These are phyloP conservation scores for Tautogolabrus adspersus DNA, from an alignment of 2,113 vertebrate species.

Conservation along the genomic window DNA sequence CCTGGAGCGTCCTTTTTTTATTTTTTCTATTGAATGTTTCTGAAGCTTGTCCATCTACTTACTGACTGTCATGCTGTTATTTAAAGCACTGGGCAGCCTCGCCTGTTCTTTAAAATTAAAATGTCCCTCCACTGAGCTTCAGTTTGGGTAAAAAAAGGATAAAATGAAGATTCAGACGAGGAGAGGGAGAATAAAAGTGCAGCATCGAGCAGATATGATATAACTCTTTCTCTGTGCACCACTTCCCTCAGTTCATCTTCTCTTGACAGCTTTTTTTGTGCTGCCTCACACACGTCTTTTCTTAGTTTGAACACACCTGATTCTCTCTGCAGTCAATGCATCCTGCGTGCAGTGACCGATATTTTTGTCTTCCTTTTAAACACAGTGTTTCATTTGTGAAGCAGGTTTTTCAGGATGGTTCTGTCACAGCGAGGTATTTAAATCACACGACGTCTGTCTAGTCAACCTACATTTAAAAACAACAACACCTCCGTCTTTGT, in stretches of 20 bases:
- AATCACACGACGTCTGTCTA: neutral
- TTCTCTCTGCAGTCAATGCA: neutral
- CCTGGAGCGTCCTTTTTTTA: constrained; percentile 7
- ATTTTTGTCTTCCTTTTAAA: neutral
- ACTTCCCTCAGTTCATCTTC: constrained; percentile 26
- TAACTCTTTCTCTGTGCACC: constrained; percentile 11
- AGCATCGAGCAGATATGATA: constrained; percentile 16
- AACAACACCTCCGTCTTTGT: too few species aligned
- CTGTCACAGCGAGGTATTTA: constrained; percentile 4
- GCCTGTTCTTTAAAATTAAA: constrained; percentile 24
- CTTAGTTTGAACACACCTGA: constrained; percentile 4
- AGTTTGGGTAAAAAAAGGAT: neutral
- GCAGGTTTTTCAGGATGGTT: neutral
- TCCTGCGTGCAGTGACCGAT: neutral
- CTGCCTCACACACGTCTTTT: neutral
- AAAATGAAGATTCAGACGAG: constrained; percentile 19
- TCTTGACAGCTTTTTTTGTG: constrained; percentile 3
- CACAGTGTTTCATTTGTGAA: neutral
- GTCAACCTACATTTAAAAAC: neutral
- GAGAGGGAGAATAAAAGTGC: constrained; percentile 20
- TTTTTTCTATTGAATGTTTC: neutral
- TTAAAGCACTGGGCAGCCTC: constrained; percentile 19
- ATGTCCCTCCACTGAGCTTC: neutral
- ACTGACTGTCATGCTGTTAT: constrained; percentile 31
- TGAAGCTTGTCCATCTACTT: constrained; percentile 3